A percentile compares a stretch with the other conserved stretches of the same genome.
Conservation (phyloP, 2,797 vertebrate species). For the Aphelocoma californica region DNA sequence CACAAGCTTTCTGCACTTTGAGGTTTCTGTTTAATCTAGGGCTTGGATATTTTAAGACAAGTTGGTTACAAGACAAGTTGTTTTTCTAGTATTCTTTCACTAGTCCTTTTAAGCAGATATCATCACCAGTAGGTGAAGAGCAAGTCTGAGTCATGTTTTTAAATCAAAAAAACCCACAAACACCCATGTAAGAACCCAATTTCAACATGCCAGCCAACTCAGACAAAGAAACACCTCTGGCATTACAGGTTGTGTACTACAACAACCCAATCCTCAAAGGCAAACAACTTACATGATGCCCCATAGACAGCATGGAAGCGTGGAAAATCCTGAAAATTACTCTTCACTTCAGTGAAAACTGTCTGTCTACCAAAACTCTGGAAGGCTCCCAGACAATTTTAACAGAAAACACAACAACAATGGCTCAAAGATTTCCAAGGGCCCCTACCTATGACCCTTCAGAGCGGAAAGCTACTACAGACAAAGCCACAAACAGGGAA, state of each 20-base stretch:
- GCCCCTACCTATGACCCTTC: not conserved
- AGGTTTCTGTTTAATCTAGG: not conserved
- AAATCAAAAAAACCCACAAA: constrained; percentile 1
- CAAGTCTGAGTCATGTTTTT: not conserved
- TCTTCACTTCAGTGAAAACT: not conserved
- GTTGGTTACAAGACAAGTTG: not conserved
- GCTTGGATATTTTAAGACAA: not conserved
- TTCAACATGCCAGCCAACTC: not conserved
- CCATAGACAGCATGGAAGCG: fast-evolving
- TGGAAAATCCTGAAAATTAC: not conserved
- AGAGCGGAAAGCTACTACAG: not conserved
- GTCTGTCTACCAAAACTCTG: not conserved
- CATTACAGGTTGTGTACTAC: not conserved
- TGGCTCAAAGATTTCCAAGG: not conserved
- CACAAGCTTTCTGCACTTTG: not conserved
- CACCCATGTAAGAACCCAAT: not conserved
- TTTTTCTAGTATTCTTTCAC: not conserved
- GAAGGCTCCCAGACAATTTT: not conserved
- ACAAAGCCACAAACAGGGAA: not conserved
- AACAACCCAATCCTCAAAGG: not conserved
- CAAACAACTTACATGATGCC: not conserved
- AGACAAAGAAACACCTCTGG: not conserved
- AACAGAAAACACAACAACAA: not conserved
- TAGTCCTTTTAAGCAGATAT: not conserved
- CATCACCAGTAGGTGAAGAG: not conserved